Conservation (phyloP, 2,113 vertebrate species). For the Pseudorectes ferrugineus region DNA sequence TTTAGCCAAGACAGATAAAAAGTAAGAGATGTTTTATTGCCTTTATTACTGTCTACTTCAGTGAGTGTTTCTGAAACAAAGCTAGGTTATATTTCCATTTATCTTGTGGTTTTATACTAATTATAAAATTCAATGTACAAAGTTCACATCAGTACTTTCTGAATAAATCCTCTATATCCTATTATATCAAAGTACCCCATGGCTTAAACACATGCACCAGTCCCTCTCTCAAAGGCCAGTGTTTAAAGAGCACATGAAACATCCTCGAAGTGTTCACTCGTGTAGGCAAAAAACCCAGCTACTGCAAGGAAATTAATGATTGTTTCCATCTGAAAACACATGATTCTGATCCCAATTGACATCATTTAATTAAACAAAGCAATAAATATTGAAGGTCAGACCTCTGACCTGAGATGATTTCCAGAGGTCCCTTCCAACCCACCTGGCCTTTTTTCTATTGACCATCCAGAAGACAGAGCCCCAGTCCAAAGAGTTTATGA, state of each 20-base stretch:
- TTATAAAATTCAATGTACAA: neutral
- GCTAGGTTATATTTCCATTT: neutral
- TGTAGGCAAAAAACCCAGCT: neutral
- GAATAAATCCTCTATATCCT: neutral
- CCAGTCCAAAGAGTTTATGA: neutral
- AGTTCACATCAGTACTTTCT: neutral
- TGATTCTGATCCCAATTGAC: neutral
- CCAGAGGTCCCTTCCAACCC: neutral
- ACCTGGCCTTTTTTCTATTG: neutral
- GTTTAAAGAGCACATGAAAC: neutral
- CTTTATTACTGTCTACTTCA: neutral
- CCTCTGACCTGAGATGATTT: neutral
- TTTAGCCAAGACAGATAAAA: neutral
- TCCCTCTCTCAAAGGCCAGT: neutral
- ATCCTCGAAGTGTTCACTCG: fast-evolving
- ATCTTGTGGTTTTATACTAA: neutral
- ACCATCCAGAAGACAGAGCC: neutral
- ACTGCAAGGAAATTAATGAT: neutral
- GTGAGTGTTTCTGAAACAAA: neutral
- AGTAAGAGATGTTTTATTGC: neutral
- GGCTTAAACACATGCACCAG: neutral
- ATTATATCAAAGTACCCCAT: neutral
- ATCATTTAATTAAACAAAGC: neutral
- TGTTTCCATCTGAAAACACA: neutral
- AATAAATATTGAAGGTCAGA: neutral